phyloP scores from a whole-genome alignment of 2,888 invertebrate species.

The Dicycla oo region DNA sequence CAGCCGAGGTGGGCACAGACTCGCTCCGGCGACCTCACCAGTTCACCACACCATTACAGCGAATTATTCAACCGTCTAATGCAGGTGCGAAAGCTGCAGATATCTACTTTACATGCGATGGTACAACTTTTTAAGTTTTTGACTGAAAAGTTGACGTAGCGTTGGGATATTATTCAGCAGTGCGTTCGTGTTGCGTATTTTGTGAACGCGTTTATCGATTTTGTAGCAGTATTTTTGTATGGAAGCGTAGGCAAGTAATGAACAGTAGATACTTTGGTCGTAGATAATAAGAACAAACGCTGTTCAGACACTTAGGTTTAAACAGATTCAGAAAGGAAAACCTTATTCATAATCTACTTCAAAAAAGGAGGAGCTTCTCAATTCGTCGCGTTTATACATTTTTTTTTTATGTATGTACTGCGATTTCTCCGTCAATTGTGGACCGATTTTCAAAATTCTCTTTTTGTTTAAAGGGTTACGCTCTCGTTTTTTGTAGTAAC shows the following conservation, averaged over 20 bases:
- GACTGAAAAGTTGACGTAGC: constrained; percentile 8
- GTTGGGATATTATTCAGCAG: background rate
- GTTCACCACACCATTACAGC: constrained; percentile 67
- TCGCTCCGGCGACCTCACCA: constrained; percentile 64
- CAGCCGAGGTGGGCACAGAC: constrained; percentile 52
- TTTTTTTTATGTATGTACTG: too few species aligned
- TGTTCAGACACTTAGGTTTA: background rate
- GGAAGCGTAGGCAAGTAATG: background rate
- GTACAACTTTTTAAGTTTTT: background rate
- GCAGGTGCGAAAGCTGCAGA: constrained; percentile 66
- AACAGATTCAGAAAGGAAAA: background rate
- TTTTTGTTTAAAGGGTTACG: too few species aligned
- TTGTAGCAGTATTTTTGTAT: background rate
- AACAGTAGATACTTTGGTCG: background rate
- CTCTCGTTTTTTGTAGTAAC: too few species aligned
- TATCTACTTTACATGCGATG: constrained; percentile 11
- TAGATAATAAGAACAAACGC: background rate
- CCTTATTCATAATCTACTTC: too few species aligned
- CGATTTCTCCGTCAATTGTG: too few species aligned
- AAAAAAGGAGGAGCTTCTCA: too few species aligned
- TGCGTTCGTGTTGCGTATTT: constrained; percentile 18
- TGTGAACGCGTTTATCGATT: constrained; percentile 7
- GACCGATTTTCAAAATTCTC: too few species aligned
- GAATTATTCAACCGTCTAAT: constrained; percentile 79
- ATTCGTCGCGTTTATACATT: too few species aligned